These are phyloP conservation scores for Tigriopus californicus DNA, from an alignment of 2,888 invertebrate species.

Conservation along the genomic window DNA sequence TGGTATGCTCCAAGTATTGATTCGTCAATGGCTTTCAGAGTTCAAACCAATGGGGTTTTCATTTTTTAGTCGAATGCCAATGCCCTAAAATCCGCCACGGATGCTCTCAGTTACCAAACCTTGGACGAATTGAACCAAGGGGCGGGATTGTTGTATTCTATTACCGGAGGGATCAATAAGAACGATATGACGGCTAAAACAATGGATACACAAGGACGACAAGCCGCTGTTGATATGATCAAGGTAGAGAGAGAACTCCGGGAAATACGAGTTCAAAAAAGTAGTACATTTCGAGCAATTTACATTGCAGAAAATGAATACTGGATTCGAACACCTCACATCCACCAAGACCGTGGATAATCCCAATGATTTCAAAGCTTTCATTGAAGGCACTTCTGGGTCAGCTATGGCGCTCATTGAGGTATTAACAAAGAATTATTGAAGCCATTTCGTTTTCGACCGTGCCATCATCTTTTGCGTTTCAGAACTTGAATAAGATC, in stretches of 20 bases:
- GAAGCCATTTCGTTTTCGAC: no score
- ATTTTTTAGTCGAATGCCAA: background rate
- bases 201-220: constrained; percentile 2
- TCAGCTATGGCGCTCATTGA: background rate
- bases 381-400: background rate
- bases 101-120: background rate
- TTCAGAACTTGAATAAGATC: constrained; percentile 6
- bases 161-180: background rate
- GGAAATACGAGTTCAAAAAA: no score
- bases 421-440: background rate
- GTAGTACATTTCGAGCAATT: no score
- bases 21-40: no score
- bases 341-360: background rate
- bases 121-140: constrained; percentile 10
- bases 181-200: background rate
- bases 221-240: background rate
- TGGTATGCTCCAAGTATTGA: background rate
- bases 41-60: background rate
- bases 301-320: constrained; percentile 7
- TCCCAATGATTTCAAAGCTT: constrained; percentile 4
- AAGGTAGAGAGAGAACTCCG: constrained; percentile 1
- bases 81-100: background rate
- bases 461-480: background rate
- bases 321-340: background rate
- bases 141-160: background rate